These are phyloP conservation scores for Dromas ardeola DNA, from an alignment of 2,113 vertebrate species.

Conservation along the genomic window DNA sequence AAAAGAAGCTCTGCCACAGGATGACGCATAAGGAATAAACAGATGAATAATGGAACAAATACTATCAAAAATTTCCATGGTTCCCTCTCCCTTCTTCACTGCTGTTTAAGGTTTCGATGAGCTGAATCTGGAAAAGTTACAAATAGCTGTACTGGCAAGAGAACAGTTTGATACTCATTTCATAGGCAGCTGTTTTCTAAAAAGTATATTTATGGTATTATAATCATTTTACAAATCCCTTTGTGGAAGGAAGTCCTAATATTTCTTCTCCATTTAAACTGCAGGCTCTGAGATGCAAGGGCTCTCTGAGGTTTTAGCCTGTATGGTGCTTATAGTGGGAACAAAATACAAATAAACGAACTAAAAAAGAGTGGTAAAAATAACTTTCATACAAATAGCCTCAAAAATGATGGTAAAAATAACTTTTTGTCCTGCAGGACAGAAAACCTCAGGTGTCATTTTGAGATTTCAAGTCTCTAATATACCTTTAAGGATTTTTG, in stretches of 20 bases:
- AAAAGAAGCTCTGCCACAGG: background rate
- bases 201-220: background rate
- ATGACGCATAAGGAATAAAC: rapidly evolving
- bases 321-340: background rate
- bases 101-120: background rate
- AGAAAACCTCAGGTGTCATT: background rate
- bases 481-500: background rate
- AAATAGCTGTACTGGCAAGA: background rate
- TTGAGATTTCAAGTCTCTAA: background rate
- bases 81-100: background rate
- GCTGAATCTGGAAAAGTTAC: too few species aligned
- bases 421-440: background rate
- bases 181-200: background rate
- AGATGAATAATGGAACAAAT: rapidly evolving
- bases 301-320: background rate
- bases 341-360: background rate
- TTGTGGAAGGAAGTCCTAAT: background rate
- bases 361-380: background rate
- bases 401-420: background rate
- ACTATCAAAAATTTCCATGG: background rate
- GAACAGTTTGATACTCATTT: background rate
- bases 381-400: background rate
- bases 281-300: background rate
- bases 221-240: background rate
- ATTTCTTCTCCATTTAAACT: background rate